phyloP scores from a whole-genome alignment of 2,888 invertebrate species.

The Rhagonycha fulva region DNA sequence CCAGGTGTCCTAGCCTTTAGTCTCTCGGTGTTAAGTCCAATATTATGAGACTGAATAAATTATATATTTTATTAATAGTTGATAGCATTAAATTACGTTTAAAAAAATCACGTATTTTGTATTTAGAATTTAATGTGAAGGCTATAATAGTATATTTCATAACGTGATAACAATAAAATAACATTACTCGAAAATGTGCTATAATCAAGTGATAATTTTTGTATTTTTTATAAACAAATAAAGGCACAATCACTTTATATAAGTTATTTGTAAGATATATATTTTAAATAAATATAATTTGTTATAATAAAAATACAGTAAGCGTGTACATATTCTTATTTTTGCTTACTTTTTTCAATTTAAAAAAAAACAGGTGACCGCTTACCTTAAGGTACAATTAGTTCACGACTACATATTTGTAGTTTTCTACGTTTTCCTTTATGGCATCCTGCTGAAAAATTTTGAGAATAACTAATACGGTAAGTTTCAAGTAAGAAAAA shows the following conservation, averaged over 20 bases:
- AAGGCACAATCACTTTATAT: background rate
- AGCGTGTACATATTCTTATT: background rate
- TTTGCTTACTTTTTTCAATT: too few relatives aligned
- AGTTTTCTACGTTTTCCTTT: too few relatives aligned
- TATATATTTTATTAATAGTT: conserved; percentile 46
- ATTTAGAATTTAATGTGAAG: background rate
- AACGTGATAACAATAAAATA: background rate
- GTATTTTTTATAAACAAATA: background rate
- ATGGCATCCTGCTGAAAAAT: too few relatives aligned
- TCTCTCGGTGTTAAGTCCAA: conserved; percentile 49
- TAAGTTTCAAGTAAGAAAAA: too few relatives aligned
- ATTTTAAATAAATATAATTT: background rate
- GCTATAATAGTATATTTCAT: background rate
- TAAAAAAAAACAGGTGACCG: too few relatives aligned
- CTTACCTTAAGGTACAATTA: too few relatives aligned
- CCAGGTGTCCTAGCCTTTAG: conserved; percentile 21
- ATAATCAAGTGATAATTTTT: background rate
- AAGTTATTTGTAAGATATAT: background rate
- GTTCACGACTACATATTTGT: too few relatives aligned
- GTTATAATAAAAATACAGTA: background rate
- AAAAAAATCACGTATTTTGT: background rate
- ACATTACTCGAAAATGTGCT: background rate
- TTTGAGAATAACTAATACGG: too few relatives aligned
- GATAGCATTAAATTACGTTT: background rate
- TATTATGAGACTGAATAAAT: conserved; percentile 54